phyloP scores from a whole-genome alignment of 2,113 vertebrate species.

The Oplegnathus fasciatus region DNA sequence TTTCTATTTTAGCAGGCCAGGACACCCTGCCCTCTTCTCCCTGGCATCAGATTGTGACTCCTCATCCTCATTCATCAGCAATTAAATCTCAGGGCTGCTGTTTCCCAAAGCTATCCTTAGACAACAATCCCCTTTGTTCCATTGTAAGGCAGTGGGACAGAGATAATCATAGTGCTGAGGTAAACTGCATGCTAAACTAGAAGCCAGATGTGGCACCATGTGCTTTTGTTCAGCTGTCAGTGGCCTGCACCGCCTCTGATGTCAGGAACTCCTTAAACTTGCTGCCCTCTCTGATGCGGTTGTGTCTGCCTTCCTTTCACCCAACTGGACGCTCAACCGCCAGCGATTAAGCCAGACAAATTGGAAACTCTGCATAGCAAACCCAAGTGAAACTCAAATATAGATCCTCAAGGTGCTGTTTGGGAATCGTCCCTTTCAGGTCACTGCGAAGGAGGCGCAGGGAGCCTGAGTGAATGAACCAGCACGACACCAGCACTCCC shows the following conservation, averaged over 20 bases:
- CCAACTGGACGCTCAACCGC: slow-evolving; percentile 62
- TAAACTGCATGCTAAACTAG: slow-evolving; percentile 65
- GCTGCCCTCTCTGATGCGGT: slow-evolving; percentile 78
- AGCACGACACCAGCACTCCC: background rate
- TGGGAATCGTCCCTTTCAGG: background rate
- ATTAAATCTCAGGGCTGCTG: slow-evolving; percentile 42
- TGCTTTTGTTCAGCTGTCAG: slow-evolving; percentile 79
- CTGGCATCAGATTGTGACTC: slow-evolving; percentile 14
- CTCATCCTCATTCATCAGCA: slow-evolving; percentile 53
- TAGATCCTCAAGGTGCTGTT: slow-evolving; percentile 29
- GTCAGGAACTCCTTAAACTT: slow-evolving; percentile 74
- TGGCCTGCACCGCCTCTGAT: slow-evolving; percentile 70
- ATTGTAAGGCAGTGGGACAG: slow-evolving; percentile 64
- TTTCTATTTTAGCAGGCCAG: slow-evolving; percentile 26
- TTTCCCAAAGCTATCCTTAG: slow-evolving; percentile 70
- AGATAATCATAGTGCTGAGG: slow-evolving; percentile 73
- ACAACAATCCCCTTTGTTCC: slow-evolving; percentile 78
- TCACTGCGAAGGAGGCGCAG: background rate
- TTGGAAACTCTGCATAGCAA: slow-evolving; percentile 48
- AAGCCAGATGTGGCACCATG: slow-evolving; percentile 83
- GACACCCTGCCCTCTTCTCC: slow-evolving; percentile 36
- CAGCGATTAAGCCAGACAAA: slow-evolving; percentile 66
- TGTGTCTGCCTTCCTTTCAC: slow-evolving; percentile 57
- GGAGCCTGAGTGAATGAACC: background rate
- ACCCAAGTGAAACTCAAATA: slow-evolving; percentile 33